Evolutionary conservation across 1,140 invertebrate species (phyloP).

Genomic region (Achroia grisella): DNA sequence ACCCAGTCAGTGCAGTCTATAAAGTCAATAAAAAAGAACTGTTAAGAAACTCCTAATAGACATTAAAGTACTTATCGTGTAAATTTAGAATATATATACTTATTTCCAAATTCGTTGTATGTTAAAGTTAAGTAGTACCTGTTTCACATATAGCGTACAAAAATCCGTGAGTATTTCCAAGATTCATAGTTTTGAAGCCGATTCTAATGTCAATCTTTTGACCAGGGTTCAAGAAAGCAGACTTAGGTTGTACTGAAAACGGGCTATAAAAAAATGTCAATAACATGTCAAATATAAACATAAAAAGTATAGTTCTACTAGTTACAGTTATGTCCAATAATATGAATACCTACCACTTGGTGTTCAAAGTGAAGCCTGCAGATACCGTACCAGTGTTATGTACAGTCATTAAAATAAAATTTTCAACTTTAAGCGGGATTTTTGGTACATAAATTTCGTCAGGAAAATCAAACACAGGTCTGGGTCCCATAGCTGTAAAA

Average conservation of each 20-base stretch:
- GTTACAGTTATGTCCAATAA: neutral
- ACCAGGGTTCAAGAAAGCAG: conserved; percentile 35
- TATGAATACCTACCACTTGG: conserved; percentile 35
- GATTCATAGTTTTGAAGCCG: conserved; percentile 51
- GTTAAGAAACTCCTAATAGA: too few species aligned
- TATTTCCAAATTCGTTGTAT: neutral
- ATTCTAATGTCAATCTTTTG: conserved; percentile 44
- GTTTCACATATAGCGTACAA: conserved; percentile 48
- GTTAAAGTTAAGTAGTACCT: conserved; percentile 20
- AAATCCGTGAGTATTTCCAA: conserved; percentile 30
- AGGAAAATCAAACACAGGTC: conserved; percentile 51
- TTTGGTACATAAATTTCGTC: conserved; percentile 39
- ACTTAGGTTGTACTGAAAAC: conserved; percentile 49
- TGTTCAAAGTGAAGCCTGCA: conserved; percentile 39
- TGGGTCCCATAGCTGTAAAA: conserved; percentile 49
- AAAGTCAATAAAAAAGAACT: too few species aligned
- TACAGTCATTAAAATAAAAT: conserved; percentile 23
- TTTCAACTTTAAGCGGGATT: conserved; percentile 51
- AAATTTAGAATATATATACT: neutral
- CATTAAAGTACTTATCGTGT: too few species aligned
- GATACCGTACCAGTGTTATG: conserved; percentile 42
- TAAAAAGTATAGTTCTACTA: too few species aligned
- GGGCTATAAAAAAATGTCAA: conserved; percentile 31
- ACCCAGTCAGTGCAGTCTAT: too few species aligned
- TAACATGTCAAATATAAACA: neutral